phyloP scores from a whole-genome alignment of 2,797 vertebrate genomes.

The Aphelocoma californica region DNA sequence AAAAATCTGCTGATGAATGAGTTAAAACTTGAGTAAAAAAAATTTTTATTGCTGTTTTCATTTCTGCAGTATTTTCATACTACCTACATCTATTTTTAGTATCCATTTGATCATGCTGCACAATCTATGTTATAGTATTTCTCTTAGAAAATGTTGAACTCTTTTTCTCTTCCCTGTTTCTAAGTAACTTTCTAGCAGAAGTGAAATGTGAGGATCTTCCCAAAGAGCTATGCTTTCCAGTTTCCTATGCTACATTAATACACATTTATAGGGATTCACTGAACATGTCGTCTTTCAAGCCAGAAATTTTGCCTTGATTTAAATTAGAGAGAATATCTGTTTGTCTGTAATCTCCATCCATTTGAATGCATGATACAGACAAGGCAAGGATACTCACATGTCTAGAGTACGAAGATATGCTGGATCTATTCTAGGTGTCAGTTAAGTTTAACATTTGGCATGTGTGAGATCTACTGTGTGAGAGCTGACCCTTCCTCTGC shows the following conservation, averaged over 20 bases:
- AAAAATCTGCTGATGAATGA: background rate
- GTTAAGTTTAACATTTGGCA: background rate
- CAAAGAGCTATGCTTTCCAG: background rate
- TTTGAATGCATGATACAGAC: background rate
- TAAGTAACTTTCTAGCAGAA: background rate
- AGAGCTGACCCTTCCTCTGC: background rate
- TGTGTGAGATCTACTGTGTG: background rate
- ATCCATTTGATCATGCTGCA: background rate
- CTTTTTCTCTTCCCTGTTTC: background rate
- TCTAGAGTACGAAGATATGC: background rate
- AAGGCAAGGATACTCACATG: background rate
- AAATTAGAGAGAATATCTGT: background rate
- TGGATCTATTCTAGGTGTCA: background rate
- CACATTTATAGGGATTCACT: background rate
- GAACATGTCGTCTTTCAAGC: background rate
- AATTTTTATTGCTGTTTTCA: background rate
- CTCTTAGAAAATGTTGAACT: background rate
- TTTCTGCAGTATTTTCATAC: background rate
- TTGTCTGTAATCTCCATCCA: background rate
- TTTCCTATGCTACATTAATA: background rate
- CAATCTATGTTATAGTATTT: background rate
- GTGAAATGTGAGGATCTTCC: background rate
- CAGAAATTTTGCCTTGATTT: background rate
- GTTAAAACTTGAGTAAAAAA: background rate
- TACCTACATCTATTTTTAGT: background rate